Evolutionary conservation across 2,113 vertebrate genomes (phyloP).

Genomic region (Pachypanchax playfairii): DNA sequence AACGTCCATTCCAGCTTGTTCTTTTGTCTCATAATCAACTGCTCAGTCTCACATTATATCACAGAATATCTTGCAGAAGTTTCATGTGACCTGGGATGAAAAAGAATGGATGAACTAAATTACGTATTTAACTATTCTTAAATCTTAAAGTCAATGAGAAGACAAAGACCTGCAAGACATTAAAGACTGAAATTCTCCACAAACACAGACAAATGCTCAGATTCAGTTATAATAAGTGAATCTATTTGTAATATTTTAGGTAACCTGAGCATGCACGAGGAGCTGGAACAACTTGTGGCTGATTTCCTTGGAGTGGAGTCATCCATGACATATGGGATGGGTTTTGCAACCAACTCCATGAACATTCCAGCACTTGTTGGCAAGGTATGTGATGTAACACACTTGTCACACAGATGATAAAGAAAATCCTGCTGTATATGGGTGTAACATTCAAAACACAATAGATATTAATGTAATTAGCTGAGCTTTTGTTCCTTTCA

Average conservation of each 20-base stretch:
- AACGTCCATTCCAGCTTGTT: too few species aligned
- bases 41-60: too few species aligned
- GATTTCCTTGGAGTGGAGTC: constrained; percentile 87
- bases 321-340: constrained; percentile 91
- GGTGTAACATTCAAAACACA: constrained; percentile 11
- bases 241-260: constrained; percentile 72
- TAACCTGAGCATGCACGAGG: constrained; percentile 86
- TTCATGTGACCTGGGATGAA: constrained; percentile 30
- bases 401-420: not conserved
- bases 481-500: constrained; percentile 46
- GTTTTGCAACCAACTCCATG: constrained; percentile 94
- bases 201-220: not conserved
- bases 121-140: constrained; percentile 30
- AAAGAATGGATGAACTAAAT: constrained; percentile 34
- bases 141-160: constrained; percentile 19
- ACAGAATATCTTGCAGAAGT: too few species aligned
- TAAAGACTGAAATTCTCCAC: too few species aligned
- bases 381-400: constrained; percentile 80
- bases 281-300: constrained; percentile 88
- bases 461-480: constrained; percentile 51
- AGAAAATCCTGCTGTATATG: constrained; percentile 9
- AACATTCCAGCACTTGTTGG: constrained; percentile 93
- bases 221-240: too few species aligned
- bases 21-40: too few species aligned
- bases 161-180: constrained; percentile 9